Conservation (phyloP, 2,888 invertebrate genomes). For the Heliconius erato region DNA sequence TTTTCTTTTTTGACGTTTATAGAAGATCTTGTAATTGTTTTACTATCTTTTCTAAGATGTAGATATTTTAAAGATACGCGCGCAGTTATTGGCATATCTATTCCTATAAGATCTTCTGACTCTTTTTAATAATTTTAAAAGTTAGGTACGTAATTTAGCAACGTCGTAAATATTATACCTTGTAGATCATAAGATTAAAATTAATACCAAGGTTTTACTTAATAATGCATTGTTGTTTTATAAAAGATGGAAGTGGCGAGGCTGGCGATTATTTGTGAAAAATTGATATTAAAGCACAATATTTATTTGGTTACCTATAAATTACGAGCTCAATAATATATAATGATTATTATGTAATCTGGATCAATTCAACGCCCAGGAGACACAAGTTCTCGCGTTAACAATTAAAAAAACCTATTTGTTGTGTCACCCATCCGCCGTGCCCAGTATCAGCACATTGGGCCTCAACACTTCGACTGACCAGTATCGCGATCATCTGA, state of each 20-base stretch:
- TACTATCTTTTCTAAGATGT: background rate
- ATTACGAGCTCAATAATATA: no score
- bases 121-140: background rate
- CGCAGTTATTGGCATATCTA: background rate
- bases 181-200: conserved; percentile 39
- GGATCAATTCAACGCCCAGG: no score
- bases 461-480: no score
- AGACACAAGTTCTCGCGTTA: no score
- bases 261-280: background rate
- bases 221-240: conserved; percentile 22
- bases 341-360: no score
- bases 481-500: no score
- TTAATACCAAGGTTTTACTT: conserved; percentile 39
- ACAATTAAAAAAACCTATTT: no score
- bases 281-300: background rate
- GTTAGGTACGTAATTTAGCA: background rate
- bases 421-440: no score
- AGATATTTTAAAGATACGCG: background rate
- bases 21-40: background rate
- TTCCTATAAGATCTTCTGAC: background rate
- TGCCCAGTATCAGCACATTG: no score
- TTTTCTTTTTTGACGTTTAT: background rate
- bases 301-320: background rate
- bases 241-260: background rate
- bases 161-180: conserved; percentile 4